Base-by-base conservation (phyloP, 2,888 invertebrate genomes). In the Dicycla oo region DNA sequence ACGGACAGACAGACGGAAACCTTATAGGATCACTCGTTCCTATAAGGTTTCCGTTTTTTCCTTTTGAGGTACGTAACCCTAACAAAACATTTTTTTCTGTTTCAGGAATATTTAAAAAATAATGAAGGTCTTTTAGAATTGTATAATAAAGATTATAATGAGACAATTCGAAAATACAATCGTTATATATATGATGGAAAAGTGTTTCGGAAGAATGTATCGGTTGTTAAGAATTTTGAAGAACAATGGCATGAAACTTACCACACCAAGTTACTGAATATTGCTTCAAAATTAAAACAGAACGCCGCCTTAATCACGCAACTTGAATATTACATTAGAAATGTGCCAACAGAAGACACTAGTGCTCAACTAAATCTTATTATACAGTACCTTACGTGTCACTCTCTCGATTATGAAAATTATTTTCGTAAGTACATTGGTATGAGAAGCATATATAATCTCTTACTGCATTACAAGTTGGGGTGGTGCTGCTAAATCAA, bases 301-400 rank as follows among this genome's bases (percentile, higher is more conserved):
- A 78, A 82, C 38, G 51, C 54, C 0, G n/a, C 26, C 1, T 56
- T 85, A 43, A 69, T 85, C 8, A 30, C 67, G 7, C 76, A 84
- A 65, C 68, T 86, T 26, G 86, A 86, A 65, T 85, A 82, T 69
- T 18, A 74, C 23, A 40, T 49, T 23, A 75, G 86, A 68, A 68
- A 78, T 4, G 77, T 75, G 26, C 79, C 86, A 3, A 51, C 85
- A 63, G 80, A 82, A 74, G 83, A 72, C n/a, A 75, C 87, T 5
- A 66, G 61, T 13, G 30, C 56, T 10, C 82, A 86, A 63, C 26
- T 86, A 10, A 73, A 77, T 43, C 56, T 86, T 18, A 61, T 86
- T 30, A 70, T 75, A 26, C 66, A 85, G 63, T 68, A 77, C n/a
- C 23, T 77, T 5, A 65, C 6, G 0, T 60, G 43, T 30, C 8